phyloP scores from a whole-genome alignment of 2,888 invertebrate species.

The Nemapogon koenigi region DNA sequence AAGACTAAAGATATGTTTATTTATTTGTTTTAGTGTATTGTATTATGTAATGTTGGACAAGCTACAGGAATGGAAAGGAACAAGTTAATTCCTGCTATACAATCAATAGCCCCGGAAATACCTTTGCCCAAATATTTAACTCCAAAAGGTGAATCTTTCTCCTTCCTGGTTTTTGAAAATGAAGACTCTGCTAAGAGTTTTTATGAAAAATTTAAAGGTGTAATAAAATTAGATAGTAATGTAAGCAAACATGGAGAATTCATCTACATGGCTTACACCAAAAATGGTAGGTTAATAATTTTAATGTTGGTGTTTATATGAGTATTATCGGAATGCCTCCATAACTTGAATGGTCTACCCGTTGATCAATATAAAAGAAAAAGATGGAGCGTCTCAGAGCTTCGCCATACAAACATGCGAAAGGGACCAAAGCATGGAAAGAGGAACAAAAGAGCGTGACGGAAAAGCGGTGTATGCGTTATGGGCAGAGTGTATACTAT shows the following conservation, averaged over 20 bases:
- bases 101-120: conserved; percentile 58
- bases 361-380: too few relatives aligned
- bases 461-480: too few relatives aligned
- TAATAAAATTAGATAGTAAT: conserved; percentile 42
- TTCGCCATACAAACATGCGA: too few relatives aligned
- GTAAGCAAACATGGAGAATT: conserved; percentile 43
- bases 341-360: too few relatives aligned
- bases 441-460: too few relatives aligned
- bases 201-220: conserved; percentile 67
- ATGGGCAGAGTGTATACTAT: too few relatives aligned
- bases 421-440: too few relatives aligned
- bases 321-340: too few relatives aligned
- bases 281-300: conserved; percentile 67
- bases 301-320: conserved; percentile 15
- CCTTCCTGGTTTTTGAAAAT: conserved; percentile 71
- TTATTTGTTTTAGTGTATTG: conserved; percentile 74
- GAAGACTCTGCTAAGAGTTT: conserved; percentile 60
- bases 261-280: conserved; percentile 71
- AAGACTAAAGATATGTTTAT: too few relatives aligned
- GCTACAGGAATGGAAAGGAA: conserved; percentile 79
- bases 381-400: too few relatives aligned
- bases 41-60: conserved; percentile 87
- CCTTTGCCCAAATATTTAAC: conserved; percentile 68
- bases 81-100: conserved; percentile 63
- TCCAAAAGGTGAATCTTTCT: conserved; percentile 81